Evolutionary conservation across 2,888 invertebrate genomes (phyloP), one percentile per base, ranked within the genome.

Genomic region (Heterodera filipjevi): DNA sequence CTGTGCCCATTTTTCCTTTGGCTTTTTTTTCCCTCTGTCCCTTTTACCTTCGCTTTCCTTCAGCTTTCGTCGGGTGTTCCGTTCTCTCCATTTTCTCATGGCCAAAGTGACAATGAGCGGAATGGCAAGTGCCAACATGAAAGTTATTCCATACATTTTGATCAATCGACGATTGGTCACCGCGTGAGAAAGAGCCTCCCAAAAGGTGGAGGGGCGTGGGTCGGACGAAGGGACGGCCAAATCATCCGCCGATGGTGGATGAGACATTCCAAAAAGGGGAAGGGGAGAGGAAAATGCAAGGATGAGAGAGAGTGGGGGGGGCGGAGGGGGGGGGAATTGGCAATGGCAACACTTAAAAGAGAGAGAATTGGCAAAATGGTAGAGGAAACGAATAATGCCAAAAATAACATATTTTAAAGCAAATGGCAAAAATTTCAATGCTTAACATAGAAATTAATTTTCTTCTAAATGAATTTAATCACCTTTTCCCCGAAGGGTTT

Each of bases 1-100:
- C 75, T 30, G 66, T 33, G 66, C 3, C 22, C n/a, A 1, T 49
- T 71, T 30, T 35, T 14, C 6, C 27, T 16, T 72, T 72, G 32
- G 22, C 35, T 27, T 32, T 39, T n/a, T 8, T 6, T n/a, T 33
- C 53, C 32, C 32, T 59, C n/a, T n/a, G 22, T 49, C 22, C 14
- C 19, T 33, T 30, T 68, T 35, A 59, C 59, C 59, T 59, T n/a
- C 59, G 59, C 59, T n/a, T 59, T 68, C 68, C 68, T 68, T 35
- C 68, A 32, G 16, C 30, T 32, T 33, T 32, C 32, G 39, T 2
- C 44, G 44, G 22, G 27, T 30, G 1, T 75, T 33, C 19, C 68
- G 22, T 27, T 75, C 75, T 30, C 68, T 39, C 75, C 75, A 75
- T 64, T 75, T 75, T 32, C 75, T 59, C 22, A 59, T 30, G 30